Conservation (phyloP, 2,888 invertebrate species). For the Thelaira solivaga region DNA sequence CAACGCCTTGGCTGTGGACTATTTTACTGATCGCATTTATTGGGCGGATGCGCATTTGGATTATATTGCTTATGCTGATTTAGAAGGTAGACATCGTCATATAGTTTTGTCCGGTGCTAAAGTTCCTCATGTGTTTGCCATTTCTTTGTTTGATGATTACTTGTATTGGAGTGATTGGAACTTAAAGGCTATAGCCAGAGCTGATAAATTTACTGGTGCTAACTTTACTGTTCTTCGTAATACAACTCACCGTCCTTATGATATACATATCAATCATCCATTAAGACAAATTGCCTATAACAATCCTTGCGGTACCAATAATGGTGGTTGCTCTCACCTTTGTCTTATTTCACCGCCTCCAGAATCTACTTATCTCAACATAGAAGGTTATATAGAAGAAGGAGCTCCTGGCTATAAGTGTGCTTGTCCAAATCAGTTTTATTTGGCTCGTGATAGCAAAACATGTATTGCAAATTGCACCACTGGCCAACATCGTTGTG, state of each 20-base stretch:
- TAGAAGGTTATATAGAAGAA: slow-evolving; percentile 88
- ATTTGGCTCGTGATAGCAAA: slow-evolving; percentile 86
- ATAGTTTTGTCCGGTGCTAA: slow-evolving; percentile 86
- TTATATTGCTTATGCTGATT: slow-evolving; percentile 95
- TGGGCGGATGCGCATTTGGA: slow-evolving; percentile 99
- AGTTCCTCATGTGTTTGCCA: slow-evolving; percentile 97
- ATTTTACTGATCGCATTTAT: slow-evolving; percentile 95
- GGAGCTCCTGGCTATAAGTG: slow-evolving; percentile 89
- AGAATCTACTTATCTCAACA: slow-evolving; percentile 85
- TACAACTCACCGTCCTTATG: slow-evolving; percentile 96
- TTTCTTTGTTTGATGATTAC: slow-evolving; percentile 94
- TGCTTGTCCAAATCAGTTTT: slow-evolving; percentile 96
- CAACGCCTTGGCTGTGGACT: slow-evolving; percentile 97
- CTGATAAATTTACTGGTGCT: slow-evolving; percentile 93
- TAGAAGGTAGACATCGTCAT: slow-evolving; percentile 93
- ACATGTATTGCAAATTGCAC: slow-evolving; percentile 98
- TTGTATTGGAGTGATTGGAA: slow-evolving; percentile 99
- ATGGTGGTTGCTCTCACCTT: slow-evolving; percentile 97
- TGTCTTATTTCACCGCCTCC: slow-evolving; percentile 92
- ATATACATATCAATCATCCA: slow-evolving; percentile 94
- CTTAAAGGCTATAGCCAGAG: slow-evolving; percentile 91
- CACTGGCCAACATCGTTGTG: slow-evolving; percentile 80
- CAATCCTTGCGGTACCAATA: slow-evolving; percentile 94
- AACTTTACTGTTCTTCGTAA: slow-evolving; percentile 87
- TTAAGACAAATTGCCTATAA: slow-evolving; percentile 88